Evolutionary conservation across 2,888 invertebrate genomes (phyloP).

Genomic region (Adineta ricciae): DNA sequence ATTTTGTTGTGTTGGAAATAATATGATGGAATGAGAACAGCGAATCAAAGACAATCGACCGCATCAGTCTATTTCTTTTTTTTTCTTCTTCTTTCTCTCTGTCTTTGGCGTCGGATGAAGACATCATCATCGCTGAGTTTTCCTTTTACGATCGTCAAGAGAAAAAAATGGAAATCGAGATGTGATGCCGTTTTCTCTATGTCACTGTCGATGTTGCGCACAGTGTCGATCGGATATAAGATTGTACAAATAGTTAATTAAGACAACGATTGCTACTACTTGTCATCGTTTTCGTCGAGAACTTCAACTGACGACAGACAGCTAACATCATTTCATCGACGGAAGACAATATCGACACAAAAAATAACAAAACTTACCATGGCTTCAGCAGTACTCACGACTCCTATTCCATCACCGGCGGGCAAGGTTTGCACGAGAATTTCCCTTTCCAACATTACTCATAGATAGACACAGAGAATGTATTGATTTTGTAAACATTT

Average conservation of each 20-base stretch:
- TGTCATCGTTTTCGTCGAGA: not conserved
- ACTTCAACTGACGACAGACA: not conserved
- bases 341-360: not conserved
- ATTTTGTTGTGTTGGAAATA: not conserved
- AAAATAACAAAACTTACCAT: not conserved
- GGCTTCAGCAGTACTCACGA: not conserved
- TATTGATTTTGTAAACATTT: too few species aligned
- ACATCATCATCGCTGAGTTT: not conserved
- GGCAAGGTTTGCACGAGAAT: not conserved
- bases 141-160: not conserved
- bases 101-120: not conserved
- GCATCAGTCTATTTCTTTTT: not conserved
- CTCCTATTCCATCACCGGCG: not conserved
- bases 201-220: not conserved
- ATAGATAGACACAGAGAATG: too few species aligned
- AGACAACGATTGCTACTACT: not conserved
- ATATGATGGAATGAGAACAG: not conserved
- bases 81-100: not conserved
- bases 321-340: not conserved
- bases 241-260: constrained; percentile 18
- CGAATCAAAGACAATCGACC: not conserved
- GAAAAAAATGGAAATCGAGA: not conserved
- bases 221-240: not conserved
- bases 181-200: not conserved
- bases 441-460: too few species aligned